Conservation (phyloP, 2,797 vertebrate genomes). For the Sebastes wilsoni region DNA sequence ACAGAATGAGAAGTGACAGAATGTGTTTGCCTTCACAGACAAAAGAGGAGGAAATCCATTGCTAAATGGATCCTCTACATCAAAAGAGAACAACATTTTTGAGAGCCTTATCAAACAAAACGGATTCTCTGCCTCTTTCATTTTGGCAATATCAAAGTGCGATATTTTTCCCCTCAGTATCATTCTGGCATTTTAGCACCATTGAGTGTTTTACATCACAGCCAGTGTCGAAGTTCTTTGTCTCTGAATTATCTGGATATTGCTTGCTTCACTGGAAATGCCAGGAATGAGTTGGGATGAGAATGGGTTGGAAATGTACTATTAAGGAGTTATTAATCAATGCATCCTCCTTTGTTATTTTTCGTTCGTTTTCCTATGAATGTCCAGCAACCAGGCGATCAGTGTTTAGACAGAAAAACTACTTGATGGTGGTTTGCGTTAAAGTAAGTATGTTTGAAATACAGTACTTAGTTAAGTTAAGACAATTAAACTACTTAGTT, state of each 20-base stretch:
- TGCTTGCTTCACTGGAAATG: background rate
- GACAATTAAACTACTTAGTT: too few relatives aligned
- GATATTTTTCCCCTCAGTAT: slow-evolving; percentile 12
- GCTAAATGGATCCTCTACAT: slow-evolving; percentile 53
- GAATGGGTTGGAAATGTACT: background rate
- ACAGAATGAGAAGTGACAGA: slow-evolving; percentile 43
- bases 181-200: slow-evolving; percentile 16
- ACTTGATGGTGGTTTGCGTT: background rate
- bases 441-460: too few relatives aligned
- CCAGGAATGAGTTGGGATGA: background rate
- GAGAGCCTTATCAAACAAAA: slow-evolving; percentile 38
- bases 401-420: background rate
- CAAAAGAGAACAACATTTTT: slow-evolving; percentile 20
- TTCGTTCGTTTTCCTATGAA: background rate
- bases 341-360: background rate
- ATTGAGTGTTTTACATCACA: background rate
- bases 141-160: slow-evolving; percentile 38
- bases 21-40: slow-evolving; percentile 29
- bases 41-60: slow-evolving; percentile 40
- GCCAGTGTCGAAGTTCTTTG: background rate
- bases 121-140: slow-evolving; percentile 16
- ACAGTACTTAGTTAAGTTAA: too few relatives aligned
- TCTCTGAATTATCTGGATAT: background rate
- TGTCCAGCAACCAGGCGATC: background rate
- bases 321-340: background rate